These are phyloP conservation scores for Ophion costatus DNA, from an alignment of 2,888 invertebrate genomes.

Conservation along the genomic window DNA sequence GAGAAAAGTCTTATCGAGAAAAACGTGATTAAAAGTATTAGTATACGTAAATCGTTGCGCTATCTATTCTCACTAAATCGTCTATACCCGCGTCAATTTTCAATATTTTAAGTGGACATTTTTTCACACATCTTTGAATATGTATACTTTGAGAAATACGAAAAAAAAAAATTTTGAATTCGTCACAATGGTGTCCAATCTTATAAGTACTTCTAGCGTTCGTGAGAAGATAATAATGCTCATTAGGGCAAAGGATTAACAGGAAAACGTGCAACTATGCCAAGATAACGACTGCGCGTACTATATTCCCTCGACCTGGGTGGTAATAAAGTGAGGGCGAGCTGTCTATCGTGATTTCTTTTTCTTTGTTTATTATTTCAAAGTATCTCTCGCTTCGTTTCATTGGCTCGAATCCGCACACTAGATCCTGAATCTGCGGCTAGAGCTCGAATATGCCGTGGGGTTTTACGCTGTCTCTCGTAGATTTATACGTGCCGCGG, in stretches of 20 bases:
- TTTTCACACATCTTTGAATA: too few relatives aligned
- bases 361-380: conserved; percentile 27
- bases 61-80: too few relatives aligned
- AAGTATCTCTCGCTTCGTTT: conserved; percentile 38
- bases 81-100: too few relatives aligned
- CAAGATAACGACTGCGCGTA: conserved; percentile 6
- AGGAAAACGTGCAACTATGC: conserved; percentile 10
- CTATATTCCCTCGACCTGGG: conserved; percentile 53
- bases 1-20: too few relatives aligned
- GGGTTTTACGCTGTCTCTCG: conserved; percentile 61
- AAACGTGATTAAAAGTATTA: too few relatives aligned
- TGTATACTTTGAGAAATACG: too few relatives aligned
- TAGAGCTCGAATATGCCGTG: conserved; percentile 57
- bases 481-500: conserved; percentile 62
- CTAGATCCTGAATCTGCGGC: conserved; percentile 61
- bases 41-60: too few relatives aligned
- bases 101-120: too few relatives aligned
- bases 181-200: too few relatives aligned
- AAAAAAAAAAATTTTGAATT: too few relatives aligned
- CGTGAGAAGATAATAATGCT: neutral
- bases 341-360: conserved; percentile 42
- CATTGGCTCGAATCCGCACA: conserved; percentile 45
- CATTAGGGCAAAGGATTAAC: neutral
- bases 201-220: neutral
- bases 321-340: conserved; percentile 58